These are phyloP conservation scores for Aradophagus sp. DNA, from an alignment of 1,140 invertebrate species.

Conservation along the genomic window DNA sequence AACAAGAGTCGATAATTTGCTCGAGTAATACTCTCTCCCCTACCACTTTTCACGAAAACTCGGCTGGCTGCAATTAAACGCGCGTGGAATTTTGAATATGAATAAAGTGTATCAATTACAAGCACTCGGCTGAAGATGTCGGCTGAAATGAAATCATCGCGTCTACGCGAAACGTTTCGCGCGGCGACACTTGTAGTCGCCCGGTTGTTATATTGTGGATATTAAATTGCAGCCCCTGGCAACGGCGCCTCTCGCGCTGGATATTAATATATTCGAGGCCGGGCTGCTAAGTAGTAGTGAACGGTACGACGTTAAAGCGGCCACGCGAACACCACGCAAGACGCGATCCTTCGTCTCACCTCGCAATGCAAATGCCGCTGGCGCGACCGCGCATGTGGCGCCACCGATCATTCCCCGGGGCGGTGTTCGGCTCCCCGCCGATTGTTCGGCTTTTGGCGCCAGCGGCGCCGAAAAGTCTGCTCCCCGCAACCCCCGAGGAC, in stretches of 20 bases:
- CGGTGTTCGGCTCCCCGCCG: too few species aligned
- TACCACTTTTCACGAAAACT: too few species aligned
- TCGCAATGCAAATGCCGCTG: constrained; percentile 38
- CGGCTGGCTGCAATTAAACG: constrained; percentile 45
- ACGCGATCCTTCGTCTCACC: constrained; percentile 58
- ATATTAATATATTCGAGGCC: constrained; percentile 67
- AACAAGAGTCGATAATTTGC: constrained; percentile 47
- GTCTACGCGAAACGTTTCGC: constrained; percentile 37
- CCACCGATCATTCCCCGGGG: too few species aligned
- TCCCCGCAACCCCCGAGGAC: too few species aligned
- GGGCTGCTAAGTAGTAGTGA: constrained; percentile 60
- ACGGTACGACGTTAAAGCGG: constrained; percentile 56
- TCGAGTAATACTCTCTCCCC: neutral
- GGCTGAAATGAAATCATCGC: constrained; percentile 46
- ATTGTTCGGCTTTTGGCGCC: too few species aligned
- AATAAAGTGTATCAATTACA: constrained; percentile 54
- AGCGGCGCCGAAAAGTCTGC: too few species aligned
- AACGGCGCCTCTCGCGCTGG: constrained; percentile 47
- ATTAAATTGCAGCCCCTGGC: constrained; percentile 64
- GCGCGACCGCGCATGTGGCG: constrained; percentile 11
- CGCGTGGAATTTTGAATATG: constrained; percentile 45
- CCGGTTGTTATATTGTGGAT: constrained; percentile 63
- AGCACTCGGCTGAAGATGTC: constrained; percentile 45
- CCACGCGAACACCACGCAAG: constrained; percentile 51
- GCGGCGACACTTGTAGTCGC: constrained; percentile 46